Evolutionary conservation across 2,113 vertebrate species (phyloP).

Genomic region (Poeciliopsis occidentalis): DNA sequence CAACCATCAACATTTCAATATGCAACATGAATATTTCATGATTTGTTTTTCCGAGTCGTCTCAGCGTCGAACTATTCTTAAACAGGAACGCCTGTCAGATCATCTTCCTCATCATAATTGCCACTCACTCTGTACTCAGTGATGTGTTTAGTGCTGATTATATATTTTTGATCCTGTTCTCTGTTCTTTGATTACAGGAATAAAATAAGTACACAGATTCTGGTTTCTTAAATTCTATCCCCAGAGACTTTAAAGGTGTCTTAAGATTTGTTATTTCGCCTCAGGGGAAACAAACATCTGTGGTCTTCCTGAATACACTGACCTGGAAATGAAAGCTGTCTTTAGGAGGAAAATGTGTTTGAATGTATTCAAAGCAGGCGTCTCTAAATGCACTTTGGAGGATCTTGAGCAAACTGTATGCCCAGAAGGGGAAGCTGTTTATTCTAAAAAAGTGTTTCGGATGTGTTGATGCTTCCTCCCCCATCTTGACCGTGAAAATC

Average conservation of each 20-base stretch:
- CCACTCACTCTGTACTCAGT: neutral
- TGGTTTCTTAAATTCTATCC: neutral
- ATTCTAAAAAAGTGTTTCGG: neutral
- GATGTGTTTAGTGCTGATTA: neutral
- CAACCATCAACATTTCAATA: constrained; percentile 29
- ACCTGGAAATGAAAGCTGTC: neutral
- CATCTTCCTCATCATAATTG: neutral
- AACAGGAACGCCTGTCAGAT: constrained; percentile 12
- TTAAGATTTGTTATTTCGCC: neutral
- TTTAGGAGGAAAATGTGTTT: neutral
- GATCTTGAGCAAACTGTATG: neutral
- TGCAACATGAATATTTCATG: constrained; percentile 65
- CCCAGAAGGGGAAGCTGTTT: neutral
- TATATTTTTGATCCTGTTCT: neutral
- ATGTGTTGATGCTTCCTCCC: neutral
- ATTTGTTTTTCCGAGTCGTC: constrained; percentile 44
- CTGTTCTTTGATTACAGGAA: constrained; percentile 3
- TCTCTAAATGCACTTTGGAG: neutral
- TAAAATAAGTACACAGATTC: neutral
- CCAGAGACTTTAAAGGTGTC: constrained; percentile 4
- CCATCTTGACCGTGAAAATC: neutral
- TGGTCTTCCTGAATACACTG: constrained; percentile 7
- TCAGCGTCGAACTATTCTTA: constrained; percentile 28
- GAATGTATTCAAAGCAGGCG: neutral
- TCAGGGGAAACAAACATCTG: neutral